Evolutionary conservation across 2,888 invertebrate species (phyloP), one percentile per base, ranked within the genome.

Genomic region (Capitulum mitella): DNA sequence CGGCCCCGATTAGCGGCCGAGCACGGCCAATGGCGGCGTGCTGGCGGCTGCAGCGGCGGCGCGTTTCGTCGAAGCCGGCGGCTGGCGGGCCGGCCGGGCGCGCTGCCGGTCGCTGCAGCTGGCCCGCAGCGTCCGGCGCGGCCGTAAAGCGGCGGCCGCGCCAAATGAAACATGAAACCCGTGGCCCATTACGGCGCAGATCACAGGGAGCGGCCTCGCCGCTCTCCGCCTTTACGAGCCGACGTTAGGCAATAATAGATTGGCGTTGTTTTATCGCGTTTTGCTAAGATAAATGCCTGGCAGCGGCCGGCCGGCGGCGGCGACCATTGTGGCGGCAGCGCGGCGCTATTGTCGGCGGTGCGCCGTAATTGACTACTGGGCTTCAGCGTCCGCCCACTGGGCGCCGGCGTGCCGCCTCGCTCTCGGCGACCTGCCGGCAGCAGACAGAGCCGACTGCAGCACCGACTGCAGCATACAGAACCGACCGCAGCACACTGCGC

Each of bases 361-460:
- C 58, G 58, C 29, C 58, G 58, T 58, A 58, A 58, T 58, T 58
- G 58, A 58, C 58, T 58, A 58, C 58, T 29, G 58, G 58, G 58
- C 58, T 58, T 58, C 22, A 58, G 58, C 58, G 29, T 29, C 58
- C 58, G 58, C 58, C 58, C 58, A 58, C 58, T 29, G 58, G 29
- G 6, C 54, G 22, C 54, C 54, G 54, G 54, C n/a, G n/a, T n/a
- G n/a, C n/a, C n/a, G n/a, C n/a, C n/a, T n/a, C n/a, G n/a, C n/a
- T n/a, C n/a, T n/a, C n/a, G n/a, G n/a, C n/a, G n/a, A n/a, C n/a
- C n/a, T n/a, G n/a, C n/a, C n/a, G n/a, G n/a, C n/a, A n/a, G n/a
- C n/a, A n/a, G n/a, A n/a, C n/a, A n/a, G n/a, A n/a, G n/a, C n/a
- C n/a, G n/a, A n/a, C n/a, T n/a, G n/a, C n/a, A n/a, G n/a, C n/a